Percentiles rank a stretch among this genome's conserved stretches.
These are phyloP conservation scores for Uropsilus gracilis DNA, from an alignment of 2,113 vertebrate species.

Conservation along the genomic window DNA sequence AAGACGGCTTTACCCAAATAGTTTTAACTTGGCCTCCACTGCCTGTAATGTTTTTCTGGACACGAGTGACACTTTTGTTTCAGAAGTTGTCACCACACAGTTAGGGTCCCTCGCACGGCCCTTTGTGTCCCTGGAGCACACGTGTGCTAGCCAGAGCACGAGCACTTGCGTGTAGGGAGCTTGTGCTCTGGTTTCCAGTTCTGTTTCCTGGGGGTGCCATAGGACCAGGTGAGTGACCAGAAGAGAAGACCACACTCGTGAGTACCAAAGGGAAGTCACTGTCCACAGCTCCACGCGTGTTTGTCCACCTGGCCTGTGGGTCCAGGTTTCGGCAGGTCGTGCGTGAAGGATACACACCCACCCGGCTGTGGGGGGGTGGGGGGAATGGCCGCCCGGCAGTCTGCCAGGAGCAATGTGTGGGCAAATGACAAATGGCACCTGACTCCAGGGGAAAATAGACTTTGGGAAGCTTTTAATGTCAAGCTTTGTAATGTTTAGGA, in stretches of 20 bases:
- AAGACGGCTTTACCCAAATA: neutral
- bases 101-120: neutral
- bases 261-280: neutral
- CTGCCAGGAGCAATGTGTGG: conserved; percentile 74
- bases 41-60: neutral
- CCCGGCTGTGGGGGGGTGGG: no score
- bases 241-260: neutral
- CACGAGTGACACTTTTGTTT: neutral
- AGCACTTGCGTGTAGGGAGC: neutral
- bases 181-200: neutral
- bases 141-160: no score
- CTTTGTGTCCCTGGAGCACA: neutral
- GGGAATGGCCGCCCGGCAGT: conserved; percentile 67
- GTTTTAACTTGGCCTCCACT: neutral
- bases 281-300: no score
- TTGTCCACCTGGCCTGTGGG: no score
- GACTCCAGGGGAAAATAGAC: conserved; percentile 65
- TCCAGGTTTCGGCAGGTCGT: no score
- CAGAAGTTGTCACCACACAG: neutral
- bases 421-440: conserved; percentile 78
- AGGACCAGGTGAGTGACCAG: neutral
- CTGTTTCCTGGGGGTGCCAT: neutral
- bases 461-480: conserved; percentile 76
- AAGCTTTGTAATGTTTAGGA: conserved; percentile 45
- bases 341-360: no score